Conservation (phyloP, 1,140 invertebrate genomes). For the Procambarus clarkii region DNA sequence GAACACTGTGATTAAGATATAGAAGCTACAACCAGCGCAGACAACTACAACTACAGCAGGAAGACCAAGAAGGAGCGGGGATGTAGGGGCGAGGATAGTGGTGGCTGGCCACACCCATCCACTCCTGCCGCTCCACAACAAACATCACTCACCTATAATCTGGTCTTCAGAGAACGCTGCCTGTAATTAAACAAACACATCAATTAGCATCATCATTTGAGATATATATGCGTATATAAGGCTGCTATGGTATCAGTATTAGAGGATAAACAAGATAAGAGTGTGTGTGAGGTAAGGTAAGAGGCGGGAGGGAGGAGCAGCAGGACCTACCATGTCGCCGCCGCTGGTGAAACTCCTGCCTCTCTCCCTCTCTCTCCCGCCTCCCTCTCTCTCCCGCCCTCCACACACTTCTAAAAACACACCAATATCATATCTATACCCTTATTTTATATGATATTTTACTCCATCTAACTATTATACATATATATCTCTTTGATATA, state of each 20-base stretch:
- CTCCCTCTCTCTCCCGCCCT: background rate
- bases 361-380: constrained; percentile 7
- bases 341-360: background rate
- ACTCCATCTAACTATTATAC: background rate
- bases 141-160: constrained; percentile 86
- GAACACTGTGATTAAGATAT: no score
- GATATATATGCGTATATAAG: background rate
- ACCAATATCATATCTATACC: background rate
- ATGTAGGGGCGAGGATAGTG: no score
- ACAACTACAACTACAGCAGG: no score
- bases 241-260: no score
- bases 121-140: background rate
- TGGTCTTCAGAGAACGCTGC: constrained; percentile 92
- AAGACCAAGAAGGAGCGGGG: no score
- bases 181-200: constrained; percentile 79
- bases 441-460: background rate
- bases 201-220: background rate
- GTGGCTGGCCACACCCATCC: constrained; percentile 43
- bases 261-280: background rate
- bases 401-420: background rate
- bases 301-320: background rate
- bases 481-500: background rate
- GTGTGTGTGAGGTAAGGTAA: background rate
- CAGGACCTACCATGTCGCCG: background rate
- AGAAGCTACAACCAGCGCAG: no score